Evolutionary conservation across 2,797 vertebrate genomes (phyloP), one percentile per base, ranked within the genome.

Genomic region (Callimico goeldii): DNA sequence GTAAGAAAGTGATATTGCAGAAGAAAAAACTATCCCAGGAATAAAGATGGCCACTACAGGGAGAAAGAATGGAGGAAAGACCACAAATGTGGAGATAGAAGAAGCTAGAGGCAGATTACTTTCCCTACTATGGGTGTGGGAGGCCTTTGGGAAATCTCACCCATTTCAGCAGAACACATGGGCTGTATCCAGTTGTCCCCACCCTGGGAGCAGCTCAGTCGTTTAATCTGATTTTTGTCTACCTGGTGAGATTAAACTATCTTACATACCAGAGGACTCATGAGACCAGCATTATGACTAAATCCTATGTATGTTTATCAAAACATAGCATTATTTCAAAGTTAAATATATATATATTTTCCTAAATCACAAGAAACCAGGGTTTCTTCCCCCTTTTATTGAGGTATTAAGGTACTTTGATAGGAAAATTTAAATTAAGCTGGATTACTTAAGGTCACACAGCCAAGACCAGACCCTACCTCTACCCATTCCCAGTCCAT

Each of bases 281-380:
- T 70, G 55, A 83, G n/a, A 39, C 15, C 67, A 93, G 39, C 73
- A 10, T 46, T 39, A 33, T 55, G 67, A 77, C 73, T 72, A 90
- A 92, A 67, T 48, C 19, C 87, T 82, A 0, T 81, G 19, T 94
- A 5, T 75, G 30, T 79, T 80, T 94, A 77, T 72, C 94, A 91
- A 94, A 75, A 67, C 52, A 57, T 0, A 92, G 28, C 64, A 48
- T 94, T 26, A 33, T 82, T 96, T 92, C 41, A 83, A 90, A 95
- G 87, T 26, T 39, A 77, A 82, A 52, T 91, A 55, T 46, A 43
- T 3, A 52, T 55, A 52, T 55, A 7, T 55, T 3, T 91, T 91
- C 82, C 79, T 86, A 91, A 96, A 30, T 93, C 87, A 72, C 61
- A 81, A 81, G 67, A 93, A 93, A 12, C 28, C 43, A 83, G 58